Evolutionary conservation across 2,797 vertebrate genomes (phyloP).

Genomic region (Adelosebastes latens): DNA sequence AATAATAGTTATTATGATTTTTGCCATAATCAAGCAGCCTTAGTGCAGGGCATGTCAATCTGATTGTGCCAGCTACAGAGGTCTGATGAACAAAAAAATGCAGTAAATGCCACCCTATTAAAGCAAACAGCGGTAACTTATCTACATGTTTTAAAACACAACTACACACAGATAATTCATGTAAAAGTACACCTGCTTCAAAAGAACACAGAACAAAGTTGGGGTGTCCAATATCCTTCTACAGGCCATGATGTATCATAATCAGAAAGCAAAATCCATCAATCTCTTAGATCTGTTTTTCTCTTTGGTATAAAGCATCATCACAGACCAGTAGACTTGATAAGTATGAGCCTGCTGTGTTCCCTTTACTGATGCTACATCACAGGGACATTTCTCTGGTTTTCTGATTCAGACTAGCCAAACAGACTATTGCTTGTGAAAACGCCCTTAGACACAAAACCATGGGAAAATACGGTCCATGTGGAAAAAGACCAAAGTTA

Average conservation of each 20-base stretch:
- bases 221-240: neutral
- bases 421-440: too few species aligned
- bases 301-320: neutral
- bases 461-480: neutral
- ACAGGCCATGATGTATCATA: neutral
- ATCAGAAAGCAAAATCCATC: neutral
- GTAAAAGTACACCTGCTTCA: neutral
- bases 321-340: neutral
- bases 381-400: neutral
- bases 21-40: neutral
- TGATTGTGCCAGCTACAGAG: neutral
- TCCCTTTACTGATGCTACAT: neutral
- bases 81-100: neutral
- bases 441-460: neutral
- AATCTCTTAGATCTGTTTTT: neutral
- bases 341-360: neutral
- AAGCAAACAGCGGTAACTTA: neutral
- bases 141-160: slow-evolving; percentile 9
- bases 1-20: neutral
- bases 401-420: neutral
- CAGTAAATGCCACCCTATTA: neutral
- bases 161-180: neutral
- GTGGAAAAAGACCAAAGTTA: neutral
- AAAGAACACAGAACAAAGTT: neutral
- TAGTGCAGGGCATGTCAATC: neutral